These are phyloP conservation scores for Semicossyphus pulcher DNA, from an alignment of 2,113 vertebrate species.

Conservation along the genomic window DNA sequence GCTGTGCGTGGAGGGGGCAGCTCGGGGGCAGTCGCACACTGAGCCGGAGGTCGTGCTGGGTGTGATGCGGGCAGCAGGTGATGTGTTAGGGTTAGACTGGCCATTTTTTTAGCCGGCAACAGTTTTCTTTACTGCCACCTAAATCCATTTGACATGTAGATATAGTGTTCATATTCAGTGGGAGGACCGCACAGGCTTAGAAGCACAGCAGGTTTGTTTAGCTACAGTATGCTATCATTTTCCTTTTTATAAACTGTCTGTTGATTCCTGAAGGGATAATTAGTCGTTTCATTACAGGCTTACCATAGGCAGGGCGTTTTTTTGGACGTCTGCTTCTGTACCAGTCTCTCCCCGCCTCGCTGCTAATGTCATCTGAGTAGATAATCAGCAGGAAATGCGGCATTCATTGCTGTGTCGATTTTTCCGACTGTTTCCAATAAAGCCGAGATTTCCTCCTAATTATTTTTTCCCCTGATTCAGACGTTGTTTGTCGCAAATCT, in stretches of 20 bases:
- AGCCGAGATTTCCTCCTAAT: conserved; percentile 4
- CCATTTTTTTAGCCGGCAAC: not conserved
- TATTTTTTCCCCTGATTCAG: not conserved
- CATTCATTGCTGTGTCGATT: conserved; percentile 21
- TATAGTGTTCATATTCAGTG: not conserved
- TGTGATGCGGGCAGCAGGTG: conserved; percentile 27
- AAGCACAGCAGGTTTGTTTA: conserved; percentile 5
- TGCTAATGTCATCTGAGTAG: conserved; percentile 37
- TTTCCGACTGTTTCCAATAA: conserved; percentile 2
- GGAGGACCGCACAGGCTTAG: no score
- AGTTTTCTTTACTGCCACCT: not conserved
- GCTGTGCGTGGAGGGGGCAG: conserved; percentile 13
- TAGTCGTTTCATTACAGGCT: conserved; percentile 35
- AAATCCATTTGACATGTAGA: not conserved
- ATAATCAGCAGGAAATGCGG: conserved; percentile 36
- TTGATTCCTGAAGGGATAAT: conserved; percentile 44
- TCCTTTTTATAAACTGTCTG: conserved; percentile 7
- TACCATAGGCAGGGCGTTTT: not conserved
- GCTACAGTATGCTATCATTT: conserved; percentile 19
- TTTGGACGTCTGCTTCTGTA: conserved; percentile 24
- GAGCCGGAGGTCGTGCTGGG: conserved; percentile 35
- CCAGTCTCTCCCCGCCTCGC: conserved; percentile 21
- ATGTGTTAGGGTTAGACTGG: conserved; percentile 5
- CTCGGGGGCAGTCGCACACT: not conserved
- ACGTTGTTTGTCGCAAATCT: not conserved